Base-by-base conservation (phyloP, 2,113 vertebrate species). In the Pycnonotus jocosus region DNA sequence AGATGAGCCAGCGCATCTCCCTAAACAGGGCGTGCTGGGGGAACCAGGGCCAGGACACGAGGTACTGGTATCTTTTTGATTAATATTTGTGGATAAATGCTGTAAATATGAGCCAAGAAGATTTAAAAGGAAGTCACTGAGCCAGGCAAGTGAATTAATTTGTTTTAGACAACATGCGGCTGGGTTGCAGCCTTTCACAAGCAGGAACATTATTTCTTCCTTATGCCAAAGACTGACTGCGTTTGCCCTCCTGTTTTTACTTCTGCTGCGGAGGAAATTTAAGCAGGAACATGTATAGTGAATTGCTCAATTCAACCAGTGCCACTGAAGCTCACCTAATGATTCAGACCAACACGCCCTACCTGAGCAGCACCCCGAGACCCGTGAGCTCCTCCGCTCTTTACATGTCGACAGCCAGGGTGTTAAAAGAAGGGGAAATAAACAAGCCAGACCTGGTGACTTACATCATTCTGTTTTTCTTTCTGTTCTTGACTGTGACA, bases 371-470 rank as follows among this genome's bases (percentile, higher is more conserved):
- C 95, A 99, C 99, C 1, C 98, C 98, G 31, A 98, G 98, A 96
- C 98, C 99, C 7, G 98, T 99, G 86, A 99, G 99, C 94, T 99
- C 99, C 72, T 98, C 98, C 0, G 98, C 98, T 12, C 98, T 99
- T 8, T 98, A 99, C 94, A 98, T 98, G 97, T 99, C 99, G 13
- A 99, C 99, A 15, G 97, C 98, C 91, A 98, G 98, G 44, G 99
- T 98, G 10, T 86, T 99, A 61, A 98, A 99, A 82, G 99, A 99
- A 95, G 98, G 99, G 65, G 98, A 99, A 93, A 98, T 99, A 80
- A 98, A 98, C 60, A 99, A 99, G 94, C 99, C 99, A 35, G 99
- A 99, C 97, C 97, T 99, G 97, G 97, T 98, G 94, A 99, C 99
- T 91, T 99, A 99, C 96, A 96, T 99, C 61, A 98, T 99, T 87